These are phyloP conservation scores for Mimas tiliae DNA, from an alignment of 2,888 invertebrate genomes.

Conservation along the genomic window DNA sequence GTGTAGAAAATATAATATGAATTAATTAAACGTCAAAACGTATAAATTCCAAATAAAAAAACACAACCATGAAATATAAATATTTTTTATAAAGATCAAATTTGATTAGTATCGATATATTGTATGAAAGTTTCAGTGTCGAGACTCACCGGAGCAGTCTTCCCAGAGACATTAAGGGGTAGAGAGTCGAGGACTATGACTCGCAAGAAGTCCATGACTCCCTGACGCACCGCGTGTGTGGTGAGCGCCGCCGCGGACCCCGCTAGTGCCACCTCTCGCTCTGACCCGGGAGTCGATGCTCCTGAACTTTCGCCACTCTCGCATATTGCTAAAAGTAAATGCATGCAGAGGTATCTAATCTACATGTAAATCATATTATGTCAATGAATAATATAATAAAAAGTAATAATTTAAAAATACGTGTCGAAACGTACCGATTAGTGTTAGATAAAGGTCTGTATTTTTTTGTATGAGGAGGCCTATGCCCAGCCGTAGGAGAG, in stretches of 20 bases:
- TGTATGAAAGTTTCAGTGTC: neutral
- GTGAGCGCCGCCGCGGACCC: constrained; percentile 83
- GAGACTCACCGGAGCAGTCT: constrained; percentile 87
- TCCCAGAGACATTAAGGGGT: constrained; percentile 91
- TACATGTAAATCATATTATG: no score
- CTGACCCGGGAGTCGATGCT: constrained; percentile 90
- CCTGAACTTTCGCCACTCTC: constrained; percentile 92
- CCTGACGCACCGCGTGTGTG: constrained; percentile 92
- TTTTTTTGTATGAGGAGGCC: no score
- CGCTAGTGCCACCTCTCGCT: constrained; percentile 81
- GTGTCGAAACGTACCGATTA: no score
- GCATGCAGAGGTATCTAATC: no score
- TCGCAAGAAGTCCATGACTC: constrained; percentile 96
- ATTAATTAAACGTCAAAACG: neutral
- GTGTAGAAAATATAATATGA: neutral
- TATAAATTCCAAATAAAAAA: constrained; percentile 5
- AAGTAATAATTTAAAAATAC: no score
- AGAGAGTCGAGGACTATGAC: constrained; percentile 97
- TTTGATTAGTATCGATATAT: neutral
- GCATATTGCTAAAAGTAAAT: constrained; percentile 58
- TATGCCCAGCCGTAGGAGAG: no score
- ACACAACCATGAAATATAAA: neutral
- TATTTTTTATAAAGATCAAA: neutral
- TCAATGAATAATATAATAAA: no score
- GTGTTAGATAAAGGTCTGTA: no score